Evolutionary conservation across 2,888 invertebrate genomes (phyloP), one percentile per base, ranked within the genome.

Genomic region (Caenorhabditis afra): DNA sequence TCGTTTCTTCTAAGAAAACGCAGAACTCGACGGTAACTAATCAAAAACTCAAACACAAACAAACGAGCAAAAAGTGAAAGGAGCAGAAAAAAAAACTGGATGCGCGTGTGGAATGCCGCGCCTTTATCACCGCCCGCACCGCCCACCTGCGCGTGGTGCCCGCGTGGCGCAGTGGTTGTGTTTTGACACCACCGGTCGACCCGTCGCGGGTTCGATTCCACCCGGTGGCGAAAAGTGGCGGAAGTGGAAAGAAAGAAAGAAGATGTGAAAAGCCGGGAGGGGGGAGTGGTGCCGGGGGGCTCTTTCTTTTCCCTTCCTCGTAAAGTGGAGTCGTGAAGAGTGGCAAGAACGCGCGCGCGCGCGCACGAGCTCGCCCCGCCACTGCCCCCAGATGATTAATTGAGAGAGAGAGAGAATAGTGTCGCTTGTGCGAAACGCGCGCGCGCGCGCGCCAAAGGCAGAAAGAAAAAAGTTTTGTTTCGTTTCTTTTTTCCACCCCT

Each of bases 401-500:
- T 64, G 73, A 73, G 58, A 29, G 29, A 73, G 64, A 58, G 73
- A 73, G 58, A 29, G 29, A 73, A 73, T 64, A 53, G 61, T 70
- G 59, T 67, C 58, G 58, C 49, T 67, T 7, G 29, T 7, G 3
- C n/a, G n/a, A n/a, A n/a, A n/a, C 29, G 29, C 29, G 29, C 29
- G 29, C 29, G 29, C 29, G 29, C 29, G 29, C 3, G 29, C 29
- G 29, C 29, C 3, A 29, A n/a, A n/a, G n/a, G n/a, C n/a, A n/a
- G n/a, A n/a, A n/a, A n/a, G n/a, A n/a, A n/a, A n/a, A n/a, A n/a
- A 52, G 53, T 23, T 14, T 14, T 52, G 55, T 55, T 55, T 18
- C 37, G 55, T n/a, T 44, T 44, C 16, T n/a, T 44, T 44, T 10
- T 10, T 44, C 44, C 44, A n/a, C 3, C 3, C 44, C 10, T 44